Base-by-base conservation (phyloP, 2,797 vertebrate species). In the Macropodus opercularis region DNA sequence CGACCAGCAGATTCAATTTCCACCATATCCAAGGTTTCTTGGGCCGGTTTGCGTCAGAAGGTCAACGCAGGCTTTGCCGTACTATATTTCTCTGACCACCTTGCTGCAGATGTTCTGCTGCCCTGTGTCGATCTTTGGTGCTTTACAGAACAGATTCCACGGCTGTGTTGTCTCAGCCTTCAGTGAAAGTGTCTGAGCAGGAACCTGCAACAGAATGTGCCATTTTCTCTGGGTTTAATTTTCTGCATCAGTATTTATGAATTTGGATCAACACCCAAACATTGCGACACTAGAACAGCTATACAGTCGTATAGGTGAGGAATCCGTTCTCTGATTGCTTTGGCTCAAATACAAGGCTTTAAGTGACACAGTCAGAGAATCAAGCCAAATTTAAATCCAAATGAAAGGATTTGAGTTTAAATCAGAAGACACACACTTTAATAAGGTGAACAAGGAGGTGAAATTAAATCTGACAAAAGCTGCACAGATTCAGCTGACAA, bases 301-400 rank as follows among this genome's bases (percentile, higher is more conserved):
- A 8, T 2, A 15, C 29, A 8, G 8, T 26, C n/a, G n/a, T 58
- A 10, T 3, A 15, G 9, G 23, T 46, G 31, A 61, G 10, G 36
- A 24, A 53, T 71, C 39, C 40, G 15, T 22, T 46, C 49, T 62
- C n/a, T 52, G 44, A 47, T 55, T 55, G 46, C 52, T 68, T 53
- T 55, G 60, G 50, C 55, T 48, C 9, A 2, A 9, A 39, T 10
- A 49, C 26, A 61, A 40, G 50, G 50, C 44, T 43, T 42, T 9
- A 22, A 51, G 14, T 36, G 51, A 39, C 48, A 59, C n/a, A n/a
- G 19, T 49, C 42, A 35, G 18, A 34, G 27, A 43, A 54, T 55
- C 13, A 21, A 22, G 1, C 15, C 27, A 27, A 3, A 55, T 46
- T 18, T 32, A 27, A 55, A 39, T 29, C 36, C 2, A 35, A 73